Evolutionary conservation across 2,888 invertebrate species (phyloP).

Genomic region (Amphiduros pacificus): DNA sequence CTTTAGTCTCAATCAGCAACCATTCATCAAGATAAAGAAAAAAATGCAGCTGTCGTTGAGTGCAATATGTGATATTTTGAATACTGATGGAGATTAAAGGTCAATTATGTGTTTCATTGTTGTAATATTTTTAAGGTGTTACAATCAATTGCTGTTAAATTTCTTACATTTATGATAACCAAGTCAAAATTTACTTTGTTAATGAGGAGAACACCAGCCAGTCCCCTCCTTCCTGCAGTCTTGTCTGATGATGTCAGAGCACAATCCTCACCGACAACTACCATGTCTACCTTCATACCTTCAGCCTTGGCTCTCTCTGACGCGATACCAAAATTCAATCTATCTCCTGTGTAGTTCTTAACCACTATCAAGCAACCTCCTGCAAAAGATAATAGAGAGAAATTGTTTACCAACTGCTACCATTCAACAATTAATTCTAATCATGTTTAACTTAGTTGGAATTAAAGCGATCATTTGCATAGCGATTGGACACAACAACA

Average conservation of each 20-base stretch:
- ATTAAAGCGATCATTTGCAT: no score
- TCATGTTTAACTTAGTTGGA: no score
- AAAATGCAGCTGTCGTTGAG: no score
- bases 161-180: neutral
- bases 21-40: no score
- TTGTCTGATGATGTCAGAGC: slow-evolving; percentile 61
- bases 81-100: no score
- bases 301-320: slow-evolving; percentile 50
- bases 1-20: no score
- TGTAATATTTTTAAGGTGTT: neutral
- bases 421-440: no score
- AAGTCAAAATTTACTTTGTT: slow-evolving; percentile 56
- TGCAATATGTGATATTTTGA: no score
- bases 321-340: slow-evolving; percentile 56
- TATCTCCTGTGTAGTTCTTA: slow-evolving; percentile 58
- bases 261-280: slow-evolving; percentile 69
- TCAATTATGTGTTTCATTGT: no score
- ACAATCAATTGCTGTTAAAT: neutral
- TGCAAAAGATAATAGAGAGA: neutral
- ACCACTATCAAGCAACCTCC: slow-evolving; percentile 51
- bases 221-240: slow-evolving; percentile 67
- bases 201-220: slow-evolving; percentile 66
- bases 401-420: no score
- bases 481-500: no score
- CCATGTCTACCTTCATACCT: slow-evolving; percentile 65